Evolutionary conservation across 2,113 vertebrate species (phyloP), one percentile per base, ranked within the genome.

Genomic region (Phodopus roborovskii): DNA sequence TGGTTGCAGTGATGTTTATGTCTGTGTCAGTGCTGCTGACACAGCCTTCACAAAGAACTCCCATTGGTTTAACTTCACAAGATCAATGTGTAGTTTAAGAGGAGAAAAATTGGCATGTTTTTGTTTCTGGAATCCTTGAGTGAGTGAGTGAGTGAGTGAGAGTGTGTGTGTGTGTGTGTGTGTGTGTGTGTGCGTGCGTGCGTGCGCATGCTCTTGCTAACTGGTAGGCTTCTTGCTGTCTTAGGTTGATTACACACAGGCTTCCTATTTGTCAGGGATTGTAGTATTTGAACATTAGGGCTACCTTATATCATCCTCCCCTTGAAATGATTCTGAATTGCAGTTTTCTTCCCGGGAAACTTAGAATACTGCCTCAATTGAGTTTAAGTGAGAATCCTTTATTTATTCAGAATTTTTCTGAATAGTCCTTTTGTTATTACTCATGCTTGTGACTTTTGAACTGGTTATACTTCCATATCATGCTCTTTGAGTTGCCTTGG

Each of bases 401-500:
- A 60, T 62, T 9, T 82, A 33, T 78, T 95, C 64, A 85, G 2
- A 36, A 10, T 39, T 93, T 91, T 79, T 19, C 20, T 91, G 45
- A 95, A 77, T 93, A 64, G 16, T 26, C 42, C 12, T 58, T 93
- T 96, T 85, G 50, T 94, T 85, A 20, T 91, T 91, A 42, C 81
- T 95, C 36, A 11, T 82, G 39, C 10, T 56, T 24, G 48, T 96
- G 86, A 50, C 74, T 45, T 94, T 39, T 91, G 62, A 33, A 39
- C 24, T 94, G 24, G 20, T 90, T 96, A 19, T 68, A 87, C 50
- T 58, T 94, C 92, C 53, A 48, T 77, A 82, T 30, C 94, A 16
- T 82, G 75, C 82, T 95, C 26, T 74, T 66, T 84, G 89, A 91
- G 74, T 94, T 97, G 90, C 92, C 91, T 97, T 94, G 68, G 86